A percentile compares a stretch with the other conserved stretches of the same genome.
Evolutionary conservation across 2,888 invertebrate genomes (phyloP).

Genomic region (Cephus runcator): DNA sequence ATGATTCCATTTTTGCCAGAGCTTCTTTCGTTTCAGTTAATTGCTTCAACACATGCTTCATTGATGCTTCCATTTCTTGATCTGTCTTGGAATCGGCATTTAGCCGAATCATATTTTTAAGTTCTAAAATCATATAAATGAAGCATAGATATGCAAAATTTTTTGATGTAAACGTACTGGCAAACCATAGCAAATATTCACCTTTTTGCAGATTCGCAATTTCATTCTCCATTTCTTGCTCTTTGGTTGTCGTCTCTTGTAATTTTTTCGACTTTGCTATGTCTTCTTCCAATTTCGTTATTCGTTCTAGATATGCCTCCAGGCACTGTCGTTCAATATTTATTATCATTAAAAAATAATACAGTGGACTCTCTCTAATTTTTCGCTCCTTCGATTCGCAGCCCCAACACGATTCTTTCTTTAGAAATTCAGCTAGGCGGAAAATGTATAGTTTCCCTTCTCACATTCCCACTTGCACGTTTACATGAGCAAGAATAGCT

Average conservation of each 20-base stretch:
- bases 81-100: constrained; percentile 18
- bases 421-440: background rate
- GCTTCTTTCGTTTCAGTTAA: constrained; percentile 32
- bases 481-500: too few relatives aligned
- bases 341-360: background rate
- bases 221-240: constrained; percentile 52
- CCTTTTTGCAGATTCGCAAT: constrained; percentile 51
- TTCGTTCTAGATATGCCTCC: constrained; percentile 23
- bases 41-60: constrained; percentile 42
- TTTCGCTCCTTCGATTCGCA: background rate
- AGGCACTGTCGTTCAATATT: constrained; percentile 24
- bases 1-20: constrained; percentile 24
- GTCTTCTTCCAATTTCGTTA: constrained; percentile 29
- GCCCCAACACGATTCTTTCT: background rate
- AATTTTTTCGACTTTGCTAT: constrained; percentile 19
- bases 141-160: background rate
- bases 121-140: constrained; percentile 27
- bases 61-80: constrained; percentile 40
- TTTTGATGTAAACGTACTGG: background rate
- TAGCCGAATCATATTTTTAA: constrained; percentile 41
- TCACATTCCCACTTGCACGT: background rate
- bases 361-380: background rate
- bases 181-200: constrained; percentile 12
- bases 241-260: constrained; percentile 24
- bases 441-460: background rate